These are phyloP conservation scores for Agonopterix arenella DNA, from an alignment of 2,888 invertebrate genomes.

Conservation along the genomic window DNA sequence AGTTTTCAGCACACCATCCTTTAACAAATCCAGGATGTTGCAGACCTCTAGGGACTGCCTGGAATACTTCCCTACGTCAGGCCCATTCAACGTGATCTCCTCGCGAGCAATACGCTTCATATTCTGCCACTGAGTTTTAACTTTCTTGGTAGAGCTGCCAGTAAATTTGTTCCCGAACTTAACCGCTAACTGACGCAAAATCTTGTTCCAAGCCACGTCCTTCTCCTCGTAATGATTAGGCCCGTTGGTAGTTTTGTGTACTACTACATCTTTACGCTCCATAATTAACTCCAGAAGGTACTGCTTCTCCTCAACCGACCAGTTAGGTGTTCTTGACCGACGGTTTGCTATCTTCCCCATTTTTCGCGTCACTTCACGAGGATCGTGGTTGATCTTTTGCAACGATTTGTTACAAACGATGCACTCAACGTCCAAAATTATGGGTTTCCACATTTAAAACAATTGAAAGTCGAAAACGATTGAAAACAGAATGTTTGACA, in stretches of 20 bases:
- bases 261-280: constrained; percentile 56
- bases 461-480: constrained; percentile 36
- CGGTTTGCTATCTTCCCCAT: constrained; percentile 61
- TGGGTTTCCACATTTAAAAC: constrained; percentile 69
- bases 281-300: constrained; percentile 65
- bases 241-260: constrained; percentile 57
- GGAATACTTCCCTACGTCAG: constrained; percentile 41
- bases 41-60: constrained; percentile 59
- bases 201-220: constrained; percentile 65
- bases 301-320: constrained; percentile 67
- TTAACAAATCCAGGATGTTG: constrained; percentile 49
- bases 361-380: constrained; percentile 32
- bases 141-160: constrained; percentile 59
- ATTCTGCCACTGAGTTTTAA: constrained; percentile 72
- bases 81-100: constrained; percentile 50
- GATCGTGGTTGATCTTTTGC: constrained; percentile 63
- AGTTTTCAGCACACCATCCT: constrained; percentile 43
- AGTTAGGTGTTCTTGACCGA: constrained; percentile 62
- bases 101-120: constrained; percentile 70
- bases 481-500: constrained; percentile 33
- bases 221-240: constrained; percentile 66
- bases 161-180: constrained; percentile 60
- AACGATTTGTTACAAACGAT: constrained; percentile 73
- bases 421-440: constrained; percentile 70
- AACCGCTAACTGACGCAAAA: constrained; percentile 43